Evolutionary conservation across 2,888 invertebrate species (phyloP).

Genomic region (Drosophila robusta): DNA sequence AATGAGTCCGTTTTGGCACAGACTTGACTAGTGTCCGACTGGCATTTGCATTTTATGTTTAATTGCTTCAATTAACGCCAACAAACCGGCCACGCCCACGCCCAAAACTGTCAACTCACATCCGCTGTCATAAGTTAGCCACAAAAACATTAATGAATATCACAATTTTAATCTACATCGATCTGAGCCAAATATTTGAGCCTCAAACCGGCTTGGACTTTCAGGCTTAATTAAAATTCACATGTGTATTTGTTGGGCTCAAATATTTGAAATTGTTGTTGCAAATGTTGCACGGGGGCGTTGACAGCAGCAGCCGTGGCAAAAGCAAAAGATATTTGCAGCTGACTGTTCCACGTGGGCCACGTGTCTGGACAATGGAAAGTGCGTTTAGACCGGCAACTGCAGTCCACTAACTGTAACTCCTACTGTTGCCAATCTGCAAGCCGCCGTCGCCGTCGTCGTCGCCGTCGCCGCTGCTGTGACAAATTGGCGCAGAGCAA

Average conservation of each 20-base stretch:
- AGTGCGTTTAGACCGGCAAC: conserved; percentile 56
- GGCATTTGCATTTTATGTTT: conserved; percentile 48
- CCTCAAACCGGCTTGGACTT: conserved; percentile 39
- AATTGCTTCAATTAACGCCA: conserved; percentile 76
- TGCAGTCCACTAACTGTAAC: conserved; percentile 9
- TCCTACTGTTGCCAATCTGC: conserved; percentile 37
- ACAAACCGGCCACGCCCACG: conserved; percentile 49
- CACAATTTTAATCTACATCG: conserved; percentile 32
- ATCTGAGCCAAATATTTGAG: conserved; percentile 52
- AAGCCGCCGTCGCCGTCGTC: neutral
- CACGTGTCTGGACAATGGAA: conserved; percentile 54
- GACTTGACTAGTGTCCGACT: conserved; percentile 18
- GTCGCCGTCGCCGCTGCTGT: conserved; percentile 16
- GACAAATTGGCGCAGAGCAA: conserved; percentile 64
- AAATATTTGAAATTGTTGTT: conserved; percentile 32
- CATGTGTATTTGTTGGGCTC: conserved; percentile 25
- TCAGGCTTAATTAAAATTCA: conserved; percentile 59
- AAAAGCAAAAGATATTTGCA: conserved; percentile 46
- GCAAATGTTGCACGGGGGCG: conserved; percentile 37
- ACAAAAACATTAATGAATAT: conserved; percentile 20
- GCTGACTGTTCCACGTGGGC: conserved; percentile 36
- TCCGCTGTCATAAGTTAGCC: conserved; percentile 73
- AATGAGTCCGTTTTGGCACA: conserved; percentile 51
- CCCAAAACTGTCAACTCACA: conserved; percentile 62
- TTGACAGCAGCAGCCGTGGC: conserved; percentile 27